Evolutionary conservation across 2,888 invertebrate species (phyloP).

Genomic region (Polydrusus pterygomalis): DNA sequence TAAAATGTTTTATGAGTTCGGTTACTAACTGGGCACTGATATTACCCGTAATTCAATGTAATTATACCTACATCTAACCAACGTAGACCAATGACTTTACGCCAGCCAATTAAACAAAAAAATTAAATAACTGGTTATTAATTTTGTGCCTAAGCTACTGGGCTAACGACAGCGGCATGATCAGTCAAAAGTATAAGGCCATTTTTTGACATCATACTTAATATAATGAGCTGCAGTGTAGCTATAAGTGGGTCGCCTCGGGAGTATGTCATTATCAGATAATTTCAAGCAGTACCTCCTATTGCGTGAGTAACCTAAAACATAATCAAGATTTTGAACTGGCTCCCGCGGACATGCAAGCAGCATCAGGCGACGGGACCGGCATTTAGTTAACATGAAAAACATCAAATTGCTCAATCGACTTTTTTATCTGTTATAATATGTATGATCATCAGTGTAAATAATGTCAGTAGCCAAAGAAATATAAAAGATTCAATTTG

Average conservation of each 20-base stretch:
- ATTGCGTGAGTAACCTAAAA: conserved; percentile 14
- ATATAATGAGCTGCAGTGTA: conserved; percentile 26
- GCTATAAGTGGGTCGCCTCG: conserved; percentile 34
- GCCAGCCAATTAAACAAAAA: conserved; percentile 2
- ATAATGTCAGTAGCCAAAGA: no score
- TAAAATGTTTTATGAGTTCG: no score
- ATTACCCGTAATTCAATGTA: background rate
- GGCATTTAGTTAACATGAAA: conserved; percentile 13
- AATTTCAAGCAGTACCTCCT: conserved; percentile 33
- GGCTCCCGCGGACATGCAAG: conserved; percentile 23
- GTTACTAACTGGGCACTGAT: no score
- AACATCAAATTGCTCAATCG: conserved; percentile 23
- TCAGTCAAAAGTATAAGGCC: conserved; percentile 32
- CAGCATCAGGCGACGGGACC: conserved; percentile 4
- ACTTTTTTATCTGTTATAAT: background rate
- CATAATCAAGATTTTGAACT: conserved; percentile 26
- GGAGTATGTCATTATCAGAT: conserved; percentile 38
- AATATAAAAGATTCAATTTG: no score
- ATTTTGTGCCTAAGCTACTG: conserved; percentile 24
- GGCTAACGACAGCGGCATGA: conserved; percentile 33
- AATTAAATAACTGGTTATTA: conserved; percentile 10
- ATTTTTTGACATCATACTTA: conserved; percentile 34
- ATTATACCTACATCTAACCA: background rate
- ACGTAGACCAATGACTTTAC: background rate
- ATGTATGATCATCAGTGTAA: no score